These are phyloP conservation scores for Spea hammondii DNA, from an alignment of 2,797 vertebrate species.

Conservation along the genomic window DNA sequence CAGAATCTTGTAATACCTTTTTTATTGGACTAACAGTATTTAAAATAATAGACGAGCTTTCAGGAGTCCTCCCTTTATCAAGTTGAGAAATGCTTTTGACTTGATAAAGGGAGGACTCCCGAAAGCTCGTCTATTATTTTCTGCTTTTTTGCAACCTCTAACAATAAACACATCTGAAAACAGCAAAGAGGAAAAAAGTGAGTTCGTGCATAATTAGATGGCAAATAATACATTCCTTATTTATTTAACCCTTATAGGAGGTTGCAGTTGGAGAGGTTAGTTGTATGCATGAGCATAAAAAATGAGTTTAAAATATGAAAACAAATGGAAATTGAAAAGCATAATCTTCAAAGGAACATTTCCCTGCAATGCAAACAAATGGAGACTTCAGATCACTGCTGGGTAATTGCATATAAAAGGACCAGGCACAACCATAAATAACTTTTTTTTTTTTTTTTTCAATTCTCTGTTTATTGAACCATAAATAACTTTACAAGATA, in stretches of 20 bases:
- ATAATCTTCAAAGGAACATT: constrained; percentile 41
- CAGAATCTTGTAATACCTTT: too few relatives aligned
- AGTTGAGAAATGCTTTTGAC: too few relatives aligned
- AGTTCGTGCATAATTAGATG: neutral
- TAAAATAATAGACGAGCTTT: too few relatives aligned
- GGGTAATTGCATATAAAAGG: constrained; percentile 42
- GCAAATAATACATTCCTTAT: constrained; percentile 17
- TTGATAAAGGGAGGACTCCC: too few relatives aligned
- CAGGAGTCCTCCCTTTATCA: too few relatives aligned
- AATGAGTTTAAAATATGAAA: constrained; percentile 48
- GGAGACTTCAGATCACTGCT: constrained; percentile 16
- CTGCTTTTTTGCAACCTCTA: too few relatives aligned
- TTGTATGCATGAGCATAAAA: constrained; percentile 29
- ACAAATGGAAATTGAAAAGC: constrained; percentile 37
- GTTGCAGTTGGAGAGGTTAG: constrained; percentile 26
- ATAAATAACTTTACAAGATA: constrained; percentile 48
- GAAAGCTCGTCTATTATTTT: too few relatives aligned
- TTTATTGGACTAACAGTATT: too few relatives aligned
- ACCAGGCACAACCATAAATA: constrained; percentile 40
- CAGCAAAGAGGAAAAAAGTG: neutral
- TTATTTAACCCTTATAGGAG: neutral
- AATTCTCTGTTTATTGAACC: too few relatives aligned
- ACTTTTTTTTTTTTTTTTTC: too few relatives aligned
- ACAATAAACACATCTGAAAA: neutral
- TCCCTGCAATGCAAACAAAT: constrained; percentile 44